Evolutionary conservation across 2,888 invertebrate genomes (phyloP), one percentile per base, ranked within the genome.

Genomic region (Oasisia sp.): DNA sequence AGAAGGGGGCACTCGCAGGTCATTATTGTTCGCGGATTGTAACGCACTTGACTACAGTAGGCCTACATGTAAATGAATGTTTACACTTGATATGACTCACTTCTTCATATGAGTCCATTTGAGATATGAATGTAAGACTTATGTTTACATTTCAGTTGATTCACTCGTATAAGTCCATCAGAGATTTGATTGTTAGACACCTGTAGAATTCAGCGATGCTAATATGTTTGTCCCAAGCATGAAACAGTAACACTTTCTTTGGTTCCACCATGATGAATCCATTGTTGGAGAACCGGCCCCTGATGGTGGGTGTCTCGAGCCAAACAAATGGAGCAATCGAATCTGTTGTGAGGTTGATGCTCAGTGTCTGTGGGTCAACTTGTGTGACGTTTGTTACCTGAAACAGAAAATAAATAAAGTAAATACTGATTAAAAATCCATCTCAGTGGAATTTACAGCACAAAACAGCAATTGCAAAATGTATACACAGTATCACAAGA

Each of bases 201-300:
- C 74, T 74, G 74, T 74, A n/a, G 74, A 74, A 74, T 74, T 74
- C 74, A 74, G 19, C 27, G 27, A 74, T 74, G 74, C n/a, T 27
- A 7, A 74, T 74, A 27, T 19, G 74, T n/a, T 94, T 93, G 56
- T 92, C 91, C 94, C 94, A 94, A 0, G 95, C 93, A 91, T 93
- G 94, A 92, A 95, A 95, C 58, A 92, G 94, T 27, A 96, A 92
- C 9, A 91, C 92, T 91, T 91, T 93, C 8, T 92, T 92, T 0
- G 94, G 93, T 32, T 95, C 93, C 4, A 96, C 95, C 97, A 94
- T 95, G 9, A 96, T 93, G 93, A 98, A 97, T 0, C 98, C 98
- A 96, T 98, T 98, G 94, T 98, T 97, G 0, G 97, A 97, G 96
- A 98, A 98, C 93, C 96, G 96, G 0, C 98, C 98, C 95, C 95